A percentile compares a stretch with the other conserved stretches of the same genome.
These are phyloP conservation scores for Dasyurus viverrinus DNA, from an alignment of 2,113 vertebrate genomes.

Conservation along the genomic window DNA sequence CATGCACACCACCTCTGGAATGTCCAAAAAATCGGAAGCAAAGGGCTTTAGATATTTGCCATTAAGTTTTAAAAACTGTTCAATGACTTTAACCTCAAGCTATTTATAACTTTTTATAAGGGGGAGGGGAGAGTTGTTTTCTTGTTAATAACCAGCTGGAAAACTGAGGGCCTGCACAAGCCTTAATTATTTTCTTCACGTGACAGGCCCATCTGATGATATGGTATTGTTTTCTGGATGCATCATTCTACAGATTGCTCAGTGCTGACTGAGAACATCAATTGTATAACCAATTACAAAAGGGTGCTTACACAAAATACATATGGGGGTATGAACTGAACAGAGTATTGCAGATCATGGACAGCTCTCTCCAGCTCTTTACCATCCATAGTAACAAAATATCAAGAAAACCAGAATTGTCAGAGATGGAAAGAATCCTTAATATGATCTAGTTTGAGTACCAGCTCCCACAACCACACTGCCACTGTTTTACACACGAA, in stretches of 20 bases:
- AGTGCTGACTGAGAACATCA: not conserved
- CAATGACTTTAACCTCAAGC: not conserved
- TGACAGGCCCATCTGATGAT: not conserved
- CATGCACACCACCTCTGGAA: not conserved
- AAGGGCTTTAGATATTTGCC: not conserved
- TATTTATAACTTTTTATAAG: not conserved
- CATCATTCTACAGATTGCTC: not conserved
- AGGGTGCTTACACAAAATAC: not conserved
- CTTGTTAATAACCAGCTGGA: not conserved
- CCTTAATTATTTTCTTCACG: not conserved
- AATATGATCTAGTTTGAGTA: not conserved
- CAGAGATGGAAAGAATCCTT: not conserved
- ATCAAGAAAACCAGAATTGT: not conserved
- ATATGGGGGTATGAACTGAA: not conserved
- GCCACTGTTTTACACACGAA: not conserved
- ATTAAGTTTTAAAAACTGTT: not conserved
- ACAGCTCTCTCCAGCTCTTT: not conserved
- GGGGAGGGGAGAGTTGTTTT: not conserved
- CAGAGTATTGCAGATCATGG: slow-evolving; percentile 9
- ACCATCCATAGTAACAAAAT: not conserved
- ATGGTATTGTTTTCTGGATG: not conserved
- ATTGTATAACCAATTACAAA: not conserved
- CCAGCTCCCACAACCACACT: not conserved
- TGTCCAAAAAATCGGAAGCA: not conserved
- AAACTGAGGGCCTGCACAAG: not conserved